Base-by-base conservation (phyloP, 2,797 vertebrate species). In the Takifugu ocellatus region DNA sequence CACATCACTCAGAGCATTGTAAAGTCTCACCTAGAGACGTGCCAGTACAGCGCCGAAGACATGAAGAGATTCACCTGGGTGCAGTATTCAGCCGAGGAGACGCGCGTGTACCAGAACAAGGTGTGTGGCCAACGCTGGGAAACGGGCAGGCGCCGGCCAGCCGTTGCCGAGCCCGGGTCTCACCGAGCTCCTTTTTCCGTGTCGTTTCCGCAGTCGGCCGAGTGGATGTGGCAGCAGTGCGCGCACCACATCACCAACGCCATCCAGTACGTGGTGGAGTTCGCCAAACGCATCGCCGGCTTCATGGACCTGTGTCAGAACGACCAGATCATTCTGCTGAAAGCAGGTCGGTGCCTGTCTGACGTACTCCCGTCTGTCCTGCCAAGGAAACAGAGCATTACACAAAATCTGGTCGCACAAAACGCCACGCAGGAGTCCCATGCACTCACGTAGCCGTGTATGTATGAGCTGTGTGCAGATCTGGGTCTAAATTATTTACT, bases 281-380 rank as follows among this genome's bases (percentile, higher is more conserved):
- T 96, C 1, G 95, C 95, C 82, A 96, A 97, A 82, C 93, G 93
- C 50, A 92, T 94, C 25, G 87, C 91, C 3, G 95, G 95, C 77
- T 97, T 97, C 82, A 94, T 97, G 95, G 95, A 97, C 72, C 91
- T 96, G 49, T 96, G 94, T 84, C 95, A 97, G 90, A 97, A 97
- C 0, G 95, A 96, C 83, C 95, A 97, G 84, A 97, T 97, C 71
- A 94, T 96, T 72, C 86, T 96, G 47, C 93, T 96, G 69, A 96
- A 96, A 94, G 93, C 94, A 84, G 94, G 94, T 95, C 86, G 93
- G 91, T 85, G 77, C 54, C 8, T 11, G 15, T 44, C n/a, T n/a
- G n/a, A 5, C 16, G 43, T 7, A 5, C 16, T n/a, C 5, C 8
- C 1, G 17, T 2, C n/a, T 46, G 33, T 51, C 14, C 46, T 51